Evolutionary conservation across 1,140 invertebrate species (phyloP), one percentile per base, ranked within the genome.

Genomic region (Andricus grossulariae): DNA sequence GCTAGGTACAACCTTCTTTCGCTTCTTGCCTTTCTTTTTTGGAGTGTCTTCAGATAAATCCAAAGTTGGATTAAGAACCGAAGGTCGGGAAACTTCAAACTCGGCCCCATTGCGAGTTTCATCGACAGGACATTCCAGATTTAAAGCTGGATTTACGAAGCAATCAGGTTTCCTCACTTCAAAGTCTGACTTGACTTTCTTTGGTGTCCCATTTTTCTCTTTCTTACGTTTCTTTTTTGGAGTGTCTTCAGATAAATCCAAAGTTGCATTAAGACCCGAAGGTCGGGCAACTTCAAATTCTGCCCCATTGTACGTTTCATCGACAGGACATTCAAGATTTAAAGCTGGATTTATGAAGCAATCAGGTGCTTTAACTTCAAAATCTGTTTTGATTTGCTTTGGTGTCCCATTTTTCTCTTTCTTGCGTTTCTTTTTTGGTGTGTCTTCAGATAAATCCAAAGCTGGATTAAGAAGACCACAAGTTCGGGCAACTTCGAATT

Each of bases 261-360:
- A 32, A 32, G 32, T 6, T 32, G 32, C 2, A 32, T 2, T 39
- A 21, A 79, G 11, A 77, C 74, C 73, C 7, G 7, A 32, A 50
- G 74, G 49, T 49, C 45, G 25, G 52, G 73, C 3, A 72, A 77
- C 74, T 74, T 83, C 84, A 45, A 76, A 78, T 50, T 82, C 74
- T 25, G 66, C 66, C 71, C 71, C 81, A 45, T 76, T 74, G 10
- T 54, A 21, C 6, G 73, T 80, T 51, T 74, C 25, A 49, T n/a
- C 74, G 3, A 71, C 52, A 12, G 54, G 32, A 51, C 18, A 39
- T 16, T 66, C 57, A 15, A 75, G 57, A 57, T 76, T 71, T 12
- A 80, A 13, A 49, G 25, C 73, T 1, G 74, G 50, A 70, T 76
- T 77, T 73, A 73, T 57, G 49, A 70, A 71, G 19, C 74, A 39